phyloP scores from a whole-genome alignment of 2,888 invertebrate genomes.

The Euplagia quadripunctaria region DNA sequence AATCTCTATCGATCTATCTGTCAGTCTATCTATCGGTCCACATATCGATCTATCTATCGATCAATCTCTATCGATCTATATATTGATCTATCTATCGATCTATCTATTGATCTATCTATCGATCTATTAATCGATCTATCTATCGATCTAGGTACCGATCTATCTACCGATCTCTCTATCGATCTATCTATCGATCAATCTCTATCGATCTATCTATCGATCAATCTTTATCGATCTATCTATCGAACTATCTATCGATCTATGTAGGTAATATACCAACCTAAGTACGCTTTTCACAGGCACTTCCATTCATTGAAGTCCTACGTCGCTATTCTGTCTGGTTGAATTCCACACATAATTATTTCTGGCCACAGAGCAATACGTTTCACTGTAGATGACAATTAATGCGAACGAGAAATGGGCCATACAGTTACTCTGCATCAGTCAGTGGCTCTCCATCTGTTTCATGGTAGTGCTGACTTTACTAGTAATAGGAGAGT shows the following conservation, averaged over 20 bases:
- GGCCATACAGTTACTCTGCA: constrained; percentile 56
- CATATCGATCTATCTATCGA: no score
- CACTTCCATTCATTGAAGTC: constrained; percentile 16
- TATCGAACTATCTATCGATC: not conserved
- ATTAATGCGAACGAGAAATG: constrained; percentile 70
- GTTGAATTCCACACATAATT: constrained; percentile 83
- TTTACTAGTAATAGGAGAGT: not conserved
- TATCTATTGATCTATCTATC: no score
- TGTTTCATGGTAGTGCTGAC: not conserved
- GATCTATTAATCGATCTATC: not conserved
- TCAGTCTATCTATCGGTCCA: no score
- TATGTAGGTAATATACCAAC: no score
- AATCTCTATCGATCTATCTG: no score
- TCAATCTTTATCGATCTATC: no score
- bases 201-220: no score
- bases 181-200: no score
- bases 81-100: no score
- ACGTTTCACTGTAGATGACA: constrained; percentile 73
- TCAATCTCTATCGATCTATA: no score
- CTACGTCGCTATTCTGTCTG: constrained; percentile 63
- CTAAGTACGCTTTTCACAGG: not conserved
- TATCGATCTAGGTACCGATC: no score
- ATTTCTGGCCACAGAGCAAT: constrained; percentile 79
- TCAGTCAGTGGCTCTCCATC: constrained; percentile 10
- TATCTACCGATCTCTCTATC: no score